These are phyloP conservation scores for Gymnorhina tibicen DNA, from an alignment of 2,113 vertebrate species.

Conservation along the genomic window DNA sequence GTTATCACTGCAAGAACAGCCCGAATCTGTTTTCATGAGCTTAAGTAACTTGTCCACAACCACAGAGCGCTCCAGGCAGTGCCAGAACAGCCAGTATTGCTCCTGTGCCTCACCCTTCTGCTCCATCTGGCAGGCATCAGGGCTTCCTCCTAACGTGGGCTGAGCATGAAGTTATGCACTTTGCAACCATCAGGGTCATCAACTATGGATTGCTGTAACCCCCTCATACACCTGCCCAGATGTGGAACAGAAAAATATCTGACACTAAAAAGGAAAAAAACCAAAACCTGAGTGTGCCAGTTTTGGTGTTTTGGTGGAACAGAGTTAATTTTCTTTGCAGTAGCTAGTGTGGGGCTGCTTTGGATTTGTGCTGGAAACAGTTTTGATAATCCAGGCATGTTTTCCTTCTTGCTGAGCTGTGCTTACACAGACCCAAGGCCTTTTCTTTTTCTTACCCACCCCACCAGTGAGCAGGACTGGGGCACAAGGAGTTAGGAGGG, in stretches of 20 bases:
- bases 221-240: neutral
- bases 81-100: neutral
- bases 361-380: neutral
- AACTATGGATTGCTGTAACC: rapidly evolving
- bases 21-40: neutral
- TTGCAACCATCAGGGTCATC: neutral
- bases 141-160: neutral
- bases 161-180: neutral
- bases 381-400: neutral
- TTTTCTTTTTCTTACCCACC: neutral
- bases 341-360: neutral
- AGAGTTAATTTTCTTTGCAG: neutral
- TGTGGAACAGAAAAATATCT: neutral
- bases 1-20: neutral
- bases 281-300: neutral
- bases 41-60: neutral
- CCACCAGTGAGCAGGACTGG: neutral
- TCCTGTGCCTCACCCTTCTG: neutral
- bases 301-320: neutral
- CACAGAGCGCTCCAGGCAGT: neutral
- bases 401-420: neutral
- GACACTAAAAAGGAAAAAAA: neutral
- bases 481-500: neutral
- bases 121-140: neutral
- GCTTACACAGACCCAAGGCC: neutral